Evolutionary conservation across 2,113 vertebrate genomes (phyloP).

Genomic region (cattle (Bos taurus)): DNA sequence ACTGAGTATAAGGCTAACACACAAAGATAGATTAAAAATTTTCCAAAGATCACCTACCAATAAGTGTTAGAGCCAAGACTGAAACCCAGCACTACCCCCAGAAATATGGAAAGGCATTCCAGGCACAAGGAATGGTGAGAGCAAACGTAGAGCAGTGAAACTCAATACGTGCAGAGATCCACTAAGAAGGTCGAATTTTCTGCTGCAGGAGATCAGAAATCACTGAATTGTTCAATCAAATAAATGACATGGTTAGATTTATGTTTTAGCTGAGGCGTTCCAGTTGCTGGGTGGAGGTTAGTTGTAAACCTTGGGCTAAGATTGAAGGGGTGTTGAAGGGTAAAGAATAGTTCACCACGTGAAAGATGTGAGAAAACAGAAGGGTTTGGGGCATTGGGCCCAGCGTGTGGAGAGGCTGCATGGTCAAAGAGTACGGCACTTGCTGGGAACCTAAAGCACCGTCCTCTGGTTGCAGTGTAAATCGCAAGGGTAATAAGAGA

Average conservation of each 20-base stretch:
- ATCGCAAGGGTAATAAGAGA: not conserved
- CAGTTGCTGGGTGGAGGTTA: not conserved
- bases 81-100: not conserved
- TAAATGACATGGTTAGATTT: not conserved
- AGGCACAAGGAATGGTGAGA: not conserved
- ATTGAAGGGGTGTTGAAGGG: not conserved
- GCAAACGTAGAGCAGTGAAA: not conserved
- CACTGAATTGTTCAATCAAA: not conserved
- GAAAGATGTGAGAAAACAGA: not conserved
- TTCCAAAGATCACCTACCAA: not conserved
- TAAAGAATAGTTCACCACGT: not conserved
- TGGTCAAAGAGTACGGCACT: not conserved
- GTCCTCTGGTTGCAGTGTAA: not conserved
- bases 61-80: not conserved
- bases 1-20: not conserved
- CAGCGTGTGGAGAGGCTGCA: not conserved
- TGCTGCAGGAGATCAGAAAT: not conserved
- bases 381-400: not conserved
- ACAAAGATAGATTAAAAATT: not conserved
- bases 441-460: too few species aligned
- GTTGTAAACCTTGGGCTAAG: not conserved
- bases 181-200: not conserved
- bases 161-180: not conserved
- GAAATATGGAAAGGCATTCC: not conserved
- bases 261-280: not conserved